These are phyloP conservation scores for Marasmarcha lunaedactyla DNA, from an alignment of 2,888 invertebrate genomes.

Conservation along the genomic window DNA sequence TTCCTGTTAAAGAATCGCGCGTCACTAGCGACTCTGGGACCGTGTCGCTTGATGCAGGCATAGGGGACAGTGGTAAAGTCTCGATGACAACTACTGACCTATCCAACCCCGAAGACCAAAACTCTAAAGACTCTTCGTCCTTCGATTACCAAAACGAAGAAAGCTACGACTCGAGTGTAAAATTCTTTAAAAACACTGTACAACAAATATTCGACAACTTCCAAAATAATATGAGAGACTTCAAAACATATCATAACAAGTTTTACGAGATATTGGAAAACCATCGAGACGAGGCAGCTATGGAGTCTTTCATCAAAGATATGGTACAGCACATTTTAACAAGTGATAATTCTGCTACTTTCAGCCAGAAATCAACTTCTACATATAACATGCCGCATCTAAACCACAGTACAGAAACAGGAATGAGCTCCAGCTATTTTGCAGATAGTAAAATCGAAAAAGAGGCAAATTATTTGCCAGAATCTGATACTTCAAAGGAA, in stretches of 20 bases:
- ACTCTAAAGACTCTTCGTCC: constrained; percentile 31
- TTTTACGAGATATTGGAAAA: constrained; percentile 43
- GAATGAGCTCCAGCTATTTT: background rate
- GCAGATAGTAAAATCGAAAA: background rate
- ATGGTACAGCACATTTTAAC: constrained; percentile 48
- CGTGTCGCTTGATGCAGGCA: constrained; percentile 6
- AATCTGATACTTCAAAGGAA: background rate
- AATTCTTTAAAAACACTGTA: constrained; percentile 45
- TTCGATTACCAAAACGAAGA: no score
- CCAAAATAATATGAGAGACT: constrained; percentile 38
- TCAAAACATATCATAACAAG: constrained; percentile 41
- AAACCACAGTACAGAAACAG: background rate
- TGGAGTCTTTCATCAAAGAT: constrained; percentile 51
- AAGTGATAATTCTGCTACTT: constrained; percentile 26
- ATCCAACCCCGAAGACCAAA: constrained; percentile 36
- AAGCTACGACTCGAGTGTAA: constrained; percentile 41
- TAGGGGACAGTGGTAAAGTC: constrained; percentile 6
- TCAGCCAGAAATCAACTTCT: background rate
- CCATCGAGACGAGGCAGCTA: constrained; percentile 36
- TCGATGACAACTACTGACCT: constrained; percentile 39
- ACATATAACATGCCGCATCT: no score
- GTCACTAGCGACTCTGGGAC: constrained; percentile 10
- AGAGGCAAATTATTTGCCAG: background rate
- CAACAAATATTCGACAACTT: constrained; percentile 51
- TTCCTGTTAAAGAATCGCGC: constrained; percentile 35